These are phyloP conservation scores for Megastigmus dorsalis DNA, from an alignment of 2,888 invertebrate genomes.

Conservation along the genomic window DNA sequence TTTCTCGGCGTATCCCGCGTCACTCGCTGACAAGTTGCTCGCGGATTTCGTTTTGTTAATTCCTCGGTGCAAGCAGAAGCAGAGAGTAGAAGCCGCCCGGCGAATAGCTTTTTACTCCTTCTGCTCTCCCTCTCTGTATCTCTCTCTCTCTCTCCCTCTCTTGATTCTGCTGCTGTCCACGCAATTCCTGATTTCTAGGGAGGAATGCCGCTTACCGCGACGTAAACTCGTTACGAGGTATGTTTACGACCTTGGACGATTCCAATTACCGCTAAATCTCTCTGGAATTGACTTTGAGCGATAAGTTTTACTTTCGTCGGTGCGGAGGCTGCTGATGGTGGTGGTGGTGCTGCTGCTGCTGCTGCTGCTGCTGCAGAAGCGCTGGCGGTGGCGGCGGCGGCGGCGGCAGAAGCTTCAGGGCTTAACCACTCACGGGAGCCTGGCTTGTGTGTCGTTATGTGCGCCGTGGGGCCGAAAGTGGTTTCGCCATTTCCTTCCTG, in stretches of 20 bases:
- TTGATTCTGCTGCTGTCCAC: conserved; percentile 30
- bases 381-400: no score
- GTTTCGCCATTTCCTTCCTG: conserved; percentile 48
- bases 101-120: conserved; percentile 40
- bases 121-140: neutral
- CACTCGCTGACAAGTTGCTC: conserved; percentile 45
- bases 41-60: conserved; percentile 51
- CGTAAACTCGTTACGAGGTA: conserved; percentile 55
- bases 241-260: conserved; percentile 57
- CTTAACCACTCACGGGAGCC: conserved; percentile 42
- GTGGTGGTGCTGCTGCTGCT: neutral
- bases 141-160: neutral
- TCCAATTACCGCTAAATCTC: conserved; percentile 58
- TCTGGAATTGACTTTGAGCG: conserved; percentile 57
- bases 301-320: conserved; percentile 56
- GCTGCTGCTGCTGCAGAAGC: neutral
- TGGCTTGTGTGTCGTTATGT: conserved; percentile 19
- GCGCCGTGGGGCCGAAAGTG: conserved; percentile 48
- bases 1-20: conserved; percentile 21
- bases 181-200: conserved; percentile 53
- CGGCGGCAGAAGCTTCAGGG: conserved; percentile 20
- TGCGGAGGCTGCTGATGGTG: neutral
- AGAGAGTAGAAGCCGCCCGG: neutral
- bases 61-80: conserved; percentile 12
- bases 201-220: conserved; percentile 54